These are phyloP conservation scores for Caenorhabditis briggsae DNA, from an alignment of 1,140 invertebrate genomes.

Conservation along the genomic window DNA sequence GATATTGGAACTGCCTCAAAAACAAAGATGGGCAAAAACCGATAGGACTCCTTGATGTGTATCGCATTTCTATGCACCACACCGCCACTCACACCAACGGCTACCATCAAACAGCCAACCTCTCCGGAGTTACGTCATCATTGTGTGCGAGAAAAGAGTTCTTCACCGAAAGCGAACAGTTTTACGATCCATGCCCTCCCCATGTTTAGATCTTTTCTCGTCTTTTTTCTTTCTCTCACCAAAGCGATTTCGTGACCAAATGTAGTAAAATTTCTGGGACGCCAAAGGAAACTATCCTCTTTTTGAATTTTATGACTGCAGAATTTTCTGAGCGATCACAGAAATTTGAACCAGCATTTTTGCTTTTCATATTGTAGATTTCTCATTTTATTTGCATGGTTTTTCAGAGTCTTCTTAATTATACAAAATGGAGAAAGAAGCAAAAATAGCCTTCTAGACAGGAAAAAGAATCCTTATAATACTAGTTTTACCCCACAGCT, in stretches of 20 bases:
- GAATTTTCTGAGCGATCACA: too few relatives aligned
- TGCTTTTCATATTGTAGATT: too few relatives aligned
- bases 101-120: constrained; percentile 32
- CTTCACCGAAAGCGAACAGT: constrained; percentile 38
- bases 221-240: background rate
- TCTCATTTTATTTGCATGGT: background rate
- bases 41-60: constrained; percentile 36
- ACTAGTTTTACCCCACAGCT: background rate
- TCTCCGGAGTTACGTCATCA: constrained; percentile 28
- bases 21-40: constrained; percentile 33
- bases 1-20: background rate
- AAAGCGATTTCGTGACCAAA: background rate
- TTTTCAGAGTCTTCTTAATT: background rate
- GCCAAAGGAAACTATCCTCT: background rate
- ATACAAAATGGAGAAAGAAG: background rate
- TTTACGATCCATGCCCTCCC: constrained; percentile 44
- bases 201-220: background rate
- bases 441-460: background rate
- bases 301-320: background rate
- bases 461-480: background rate
- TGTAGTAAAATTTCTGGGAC: background rate
- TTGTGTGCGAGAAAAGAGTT: constrained; percentile 6
- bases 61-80: constrained; percentile 40
- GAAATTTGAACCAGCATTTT: background rate
- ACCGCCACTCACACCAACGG: background rate